A percentile compares a stretch with the other conserved stretches of the same genome.
These are phyloP conservation scores for Bucorvus abyssinicus DNA, from an alignment of 2,797 vertebrate species.

Conservation along the genomic window DNA sequence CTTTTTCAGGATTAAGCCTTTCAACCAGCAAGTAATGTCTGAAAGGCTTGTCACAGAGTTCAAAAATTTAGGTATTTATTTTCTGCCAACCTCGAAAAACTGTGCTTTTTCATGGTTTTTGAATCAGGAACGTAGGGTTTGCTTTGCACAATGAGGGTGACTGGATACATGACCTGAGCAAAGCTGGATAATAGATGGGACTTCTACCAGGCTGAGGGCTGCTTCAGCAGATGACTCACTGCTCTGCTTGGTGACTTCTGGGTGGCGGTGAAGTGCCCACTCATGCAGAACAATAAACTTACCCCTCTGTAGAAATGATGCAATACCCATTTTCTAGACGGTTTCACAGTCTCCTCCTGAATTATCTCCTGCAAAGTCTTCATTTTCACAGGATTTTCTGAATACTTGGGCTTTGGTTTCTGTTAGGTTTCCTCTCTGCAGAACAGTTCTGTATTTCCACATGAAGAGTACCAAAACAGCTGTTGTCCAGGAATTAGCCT, in stretches of 20 bases:
- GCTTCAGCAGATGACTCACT: neutral
- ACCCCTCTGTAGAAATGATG: neutral
- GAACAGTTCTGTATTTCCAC: neutral
- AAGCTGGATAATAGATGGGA: neutral
- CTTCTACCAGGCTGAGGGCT: fast-evolving
- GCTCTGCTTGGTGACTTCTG: neutral
- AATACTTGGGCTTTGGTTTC: neutral
- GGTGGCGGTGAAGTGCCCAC: too few species aligned
- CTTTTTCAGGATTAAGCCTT: neutral
- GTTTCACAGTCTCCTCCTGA: neutral
- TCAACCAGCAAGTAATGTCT: neutral
- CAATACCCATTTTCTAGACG: neutral
- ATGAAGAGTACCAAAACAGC: neutral
- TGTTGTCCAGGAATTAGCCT: neutral
- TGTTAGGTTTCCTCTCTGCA: neutral
- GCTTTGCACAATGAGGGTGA: neutral
- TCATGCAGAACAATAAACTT: neutral
- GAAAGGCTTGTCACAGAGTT: neutral
- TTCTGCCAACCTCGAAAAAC: neutral
- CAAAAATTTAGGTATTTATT: neutral
- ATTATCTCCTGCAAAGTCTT: neutral
- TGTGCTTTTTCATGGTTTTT: neutral
- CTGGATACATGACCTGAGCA: neutral
- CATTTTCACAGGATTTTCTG: neutral
- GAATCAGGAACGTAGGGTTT: neutral